Conservation (phyloP, 2,113 vertebrate species). For the Carlito syrichta region DNA sequence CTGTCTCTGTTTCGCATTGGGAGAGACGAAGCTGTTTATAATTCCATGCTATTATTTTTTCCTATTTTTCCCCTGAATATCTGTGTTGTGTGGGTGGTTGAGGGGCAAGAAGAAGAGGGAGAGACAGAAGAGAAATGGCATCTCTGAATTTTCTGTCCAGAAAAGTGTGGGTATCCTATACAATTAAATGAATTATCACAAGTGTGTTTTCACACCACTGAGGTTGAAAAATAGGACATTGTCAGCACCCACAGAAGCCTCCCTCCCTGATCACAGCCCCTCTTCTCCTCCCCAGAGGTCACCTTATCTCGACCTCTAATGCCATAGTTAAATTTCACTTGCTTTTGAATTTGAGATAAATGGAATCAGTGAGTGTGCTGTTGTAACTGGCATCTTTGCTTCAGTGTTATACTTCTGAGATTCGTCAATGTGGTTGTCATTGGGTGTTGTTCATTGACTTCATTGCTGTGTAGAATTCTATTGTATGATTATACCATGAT, state of each 20-base stretch:
- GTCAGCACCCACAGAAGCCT: too few relatives aligned
- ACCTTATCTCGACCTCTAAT: not conserved
- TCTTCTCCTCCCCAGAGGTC: not conserved
- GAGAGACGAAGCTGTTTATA: not conserved
- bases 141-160: not conserved
- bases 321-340: too few relatives aligned
- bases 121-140: not conserved
- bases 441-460: not conserved
- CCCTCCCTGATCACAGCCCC: too few relatives aligned
- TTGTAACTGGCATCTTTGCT: not conserved
- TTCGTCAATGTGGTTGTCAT: accelerated
- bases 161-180: not conserved
- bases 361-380: not conserved
- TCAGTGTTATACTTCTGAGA: not conserved
- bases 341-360: not conserved
- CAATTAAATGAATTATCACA: not conserved
- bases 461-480: accelerated
- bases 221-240: not conserved
- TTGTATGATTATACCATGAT: not conserved
- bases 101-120: not conserved
- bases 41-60: not conserved
- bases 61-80: accelerated
- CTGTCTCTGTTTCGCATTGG: not conserved
- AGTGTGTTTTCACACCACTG: not conserved
- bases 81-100: accelerated